These are phyloP conservation scores for Hoplodrina ambigua DNA, from an alignment of 2,888 invertebrate species.

Conservation along the genomic window DNA sequence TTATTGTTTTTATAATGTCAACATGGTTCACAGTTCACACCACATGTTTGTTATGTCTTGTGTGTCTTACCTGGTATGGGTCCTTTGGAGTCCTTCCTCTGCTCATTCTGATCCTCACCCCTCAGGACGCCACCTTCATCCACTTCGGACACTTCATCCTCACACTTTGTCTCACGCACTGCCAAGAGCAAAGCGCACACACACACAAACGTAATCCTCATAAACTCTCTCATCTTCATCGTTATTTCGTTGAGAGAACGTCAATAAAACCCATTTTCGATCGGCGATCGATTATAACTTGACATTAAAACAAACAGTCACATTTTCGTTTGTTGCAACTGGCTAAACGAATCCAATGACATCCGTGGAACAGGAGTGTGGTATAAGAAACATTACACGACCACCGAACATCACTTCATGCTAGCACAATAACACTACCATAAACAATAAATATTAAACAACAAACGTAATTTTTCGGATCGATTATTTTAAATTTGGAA, in stretches of 20 bases:
- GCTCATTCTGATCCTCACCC: constrained; percentile 72
- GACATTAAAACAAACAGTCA: constrained; percentile 80
- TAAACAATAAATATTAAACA: constrained; percentile 46
- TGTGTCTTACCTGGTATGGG: constrained; percentile 77
- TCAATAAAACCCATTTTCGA: constrained; percentile 80
- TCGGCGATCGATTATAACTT: constrained; percentile 68
- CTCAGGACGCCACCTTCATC: constrained; percentile 60
- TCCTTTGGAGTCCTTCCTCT: constrained; percentile 78
- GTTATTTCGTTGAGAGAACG: constrained; percentile 72
- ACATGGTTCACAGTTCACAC: constrained; percentile 33
- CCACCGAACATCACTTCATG: constrained; percentile 64
- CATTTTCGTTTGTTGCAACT: constrained; percentile 84
- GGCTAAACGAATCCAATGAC: constrained; percentile 72
- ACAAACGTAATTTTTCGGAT: constrained; percentile 69
- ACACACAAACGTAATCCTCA: constrained; percentile 84
- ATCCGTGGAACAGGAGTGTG: constrained; percentile 65
- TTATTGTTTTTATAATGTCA: constrained; percentile 45
- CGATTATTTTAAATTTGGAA: constrained; percentile 65
- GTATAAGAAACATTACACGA: constrained; percentile 65
- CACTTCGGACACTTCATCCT: constrained; percentile 75
- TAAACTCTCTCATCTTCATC: constrained; percentile 84
- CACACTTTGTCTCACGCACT: constrained; percentile 76
- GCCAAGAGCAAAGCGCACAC: constrained; percentile 79
- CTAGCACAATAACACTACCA: constrained; percentile 53
- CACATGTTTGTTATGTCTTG: constrained; percentile 29